phyloP scores from a whole-genome alignment of 2,888 invertebrate species.

The Strigamia crassipes region DNA sequence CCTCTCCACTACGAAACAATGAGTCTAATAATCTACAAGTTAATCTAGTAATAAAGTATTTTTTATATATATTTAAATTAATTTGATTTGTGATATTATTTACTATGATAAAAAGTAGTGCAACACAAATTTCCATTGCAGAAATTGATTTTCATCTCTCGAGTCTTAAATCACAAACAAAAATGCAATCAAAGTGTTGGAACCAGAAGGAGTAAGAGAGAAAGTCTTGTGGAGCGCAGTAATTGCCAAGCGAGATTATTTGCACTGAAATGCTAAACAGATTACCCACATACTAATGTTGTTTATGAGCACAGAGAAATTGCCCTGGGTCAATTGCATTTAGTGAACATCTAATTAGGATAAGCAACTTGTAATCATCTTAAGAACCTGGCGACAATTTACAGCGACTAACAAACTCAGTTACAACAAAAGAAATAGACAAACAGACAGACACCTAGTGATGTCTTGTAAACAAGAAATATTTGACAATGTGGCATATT shows the following conservation, averaged over 20 bases:
- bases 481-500: too few relatives aligned
- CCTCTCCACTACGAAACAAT: too few relatives aligned
- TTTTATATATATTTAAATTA: too few relatives aligned
- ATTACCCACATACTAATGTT: slow-evolving; percentile 2
- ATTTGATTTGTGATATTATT: too few relatives aligned
- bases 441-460: too few relatives aligned
- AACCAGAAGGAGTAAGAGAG: not conserved
- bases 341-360: not conserved
- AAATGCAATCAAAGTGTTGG: slow-evolving; percentile 7
- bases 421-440: too few relatives aligned
- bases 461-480: too few relatives aligned
- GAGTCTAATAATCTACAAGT: too few relatives aligned
- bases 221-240: not conserved
- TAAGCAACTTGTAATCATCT: slow-evolving; percentile 2
- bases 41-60: too few relatives aligned
- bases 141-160: not conserved
- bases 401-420: not conserved
- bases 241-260: not conserved
- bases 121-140: too few relatives aligned
- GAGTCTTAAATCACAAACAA: not conserved
- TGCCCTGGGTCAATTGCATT: slow-evolving; percentile 26
- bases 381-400: not conserved
- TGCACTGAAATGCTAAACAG: slow-evolving; percentile 1
- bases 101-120: too few relatives aligned
- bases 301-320: not conserved